Evolutionary conservation across 2,888 invertebrate genomes (phyloP), one percentile per base, ranked within the genome.

Genomic region (Cordilura impudica): DNA sequence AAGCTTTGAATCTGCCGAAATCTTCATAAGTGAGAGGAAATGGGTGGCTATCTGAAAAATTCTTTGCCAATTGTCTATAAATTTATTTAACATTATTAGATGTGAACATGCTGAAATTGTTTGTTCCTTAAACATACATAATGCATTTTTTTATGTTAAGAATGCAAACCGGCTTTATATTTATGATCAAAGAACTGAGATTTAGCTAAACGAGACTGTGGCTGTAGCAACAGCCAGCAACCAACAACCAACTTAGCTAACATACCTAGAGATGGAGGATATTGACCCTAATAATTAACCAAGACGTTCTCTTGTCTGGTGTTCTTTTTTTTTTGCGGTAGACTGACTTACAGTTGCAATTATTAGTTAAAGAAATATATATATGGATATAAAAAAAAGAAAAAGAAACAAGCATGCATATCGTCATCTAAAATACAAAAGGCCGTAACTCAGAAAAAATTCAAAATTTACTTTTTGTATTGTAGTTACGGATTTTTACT

Each of bases 151-250:
- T 31, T 75, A 26, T 75, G 73, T 65, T 70, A 73, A 78, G 73
- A 78, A 70, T 63, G 35, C 53, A 65, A 78, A 78, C 78, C 69
- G 78, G 78, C 78, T 78, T 78, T 78, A 26, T 21, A 65, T 78
- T 78, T 73, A 78, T 70, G 78, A 78, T 78, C 78, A 78, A 69
- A 73, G 73, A 70, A 74, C 63, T 72, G 47, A 18, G 45, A 60
- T 73, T 73, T 75, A 54, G 67, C 69, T 47, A 75, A 75, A 47
- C 23, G 67, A 75, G 74, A 74, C 26, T n/a, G 60, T 43, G 12
- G 23, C 60, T 23, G 69, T 53, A 73, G 35, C 26, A 23, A 1
- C 60, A 23, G 43, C 49, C n/a, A 47, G 6, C 26, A 65, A 73
- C 60, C 26, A 43, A 60, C 60, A 26, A 45, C 4, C 16, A 53